Percentiles rank a stretch among this genome's conserved stretches.
Conservation (phyloP, 2,888 invertebrate species). For the Sisyra nigra region DNA sequence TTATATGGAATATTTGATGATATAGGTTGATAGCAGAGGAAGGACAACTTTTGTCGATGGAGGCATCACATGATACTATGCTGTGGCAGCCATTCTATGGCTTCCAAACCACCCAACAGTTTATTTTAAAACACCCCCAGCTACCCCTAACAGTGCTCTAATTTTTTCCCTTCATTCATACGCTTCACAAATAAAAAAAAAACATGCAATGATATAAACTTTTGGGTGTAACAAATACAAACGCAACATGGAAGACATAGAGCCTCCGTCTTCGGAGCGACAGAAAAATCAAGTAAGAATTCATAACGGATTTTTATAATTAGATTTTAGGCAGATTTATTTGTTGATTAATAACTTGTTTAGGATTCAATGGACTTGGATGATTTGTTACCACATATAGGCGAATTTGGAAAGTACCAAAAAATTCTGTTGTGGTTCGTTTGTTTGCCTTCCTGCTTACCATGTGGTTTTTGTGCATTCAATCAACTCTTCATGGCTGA, state of each 20-base stretch:
- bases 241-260: too few species aligned
- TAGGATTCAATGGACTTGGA: conserved; percentile 60
- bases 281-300: neutral
- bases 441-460: conserved; percentile 76
- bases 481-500: conserved; percentile 88
- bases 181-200: conserved; percentile 1
- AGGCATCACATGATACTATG: conserved; percentile 5
- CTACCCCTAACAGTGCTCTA: neutral
- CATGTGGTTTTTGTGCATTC: conserved; percentile 84
- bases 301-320: neutral
- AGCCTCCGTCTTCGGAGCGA: too few species aligned
- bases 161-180: neutral
- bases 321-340: too few species aligned
- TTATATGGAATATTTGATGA: neutral
- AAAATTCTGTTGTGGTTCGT: conserved; percentile 71
- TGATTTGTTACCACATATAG: conserved; percentile 68
- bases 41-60: neutral
- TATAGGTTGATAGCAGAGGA: too few species aligned
- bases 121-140: too few species aligned
- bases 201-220: conserved; percentile 11
- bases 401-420: conserved; percentile 82
- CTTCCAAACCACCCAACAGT: conserved; percentile 1
- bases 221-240: conserved; percentile 10
- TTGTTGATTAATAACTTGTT: conserved; percentile 16
- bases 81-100: conserved; percentile 7